Base-by-base conservation (phyloP, 2,797 vertebrate genomes). In the Pipistrellus kuhlii region DNA sequence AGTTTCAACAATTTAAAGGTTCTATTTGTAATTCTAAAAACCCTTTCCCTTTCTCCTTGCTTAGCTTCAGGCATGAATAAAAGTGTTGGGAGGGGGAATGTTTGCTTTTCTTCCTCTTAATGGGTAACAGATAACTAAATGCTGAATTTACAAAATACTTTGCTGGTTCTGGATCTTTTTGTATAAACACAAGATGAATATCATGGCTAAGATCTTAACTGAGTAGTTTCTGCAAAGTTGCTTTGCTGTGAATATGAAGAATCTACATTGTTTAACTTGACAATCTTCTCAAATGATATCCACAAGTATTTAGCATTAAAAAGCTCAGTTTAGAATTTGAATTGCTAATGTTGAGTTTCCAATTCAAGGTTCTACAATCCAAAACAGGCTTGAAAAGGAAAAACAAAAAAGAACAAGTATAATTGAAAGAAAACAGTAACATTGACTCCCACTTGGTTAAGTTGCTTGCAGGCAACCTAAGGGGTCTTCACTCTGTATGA, bases 1-100 rank as follows among this genome's bases (percentile, higher is more conserved):
- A 98, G 94, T 97, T 98, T 98, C 96, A 97, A 97, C 96, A 97
- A 97, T 98, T 98, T 98, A 97, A 98, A 98, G 94, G 95, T 98
- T 98, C 86, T 98, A 95, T 98, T 98, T 98, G 97, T 98, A 98
- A 98, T 98, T 98, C 96, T 97, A 97, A 98, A 98, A 96, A 77
- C 41, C 69, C 96, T 97, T 97, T 97, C 87, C 89, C 44, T 96
- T 98, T 97, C 90, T 97, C 59, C 59, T 97, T 97, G 93, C 94
- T 98, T 98, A 97, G 97, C 97, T 97, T 1, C 2, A 88, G 97
- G 98, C 97, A 94, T 97, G 97, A 98, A 98, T 98, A 96, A 96
- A 97, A 97, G 87, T 95, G 46, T 90, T 93, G 57, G 95, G 94
- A 81, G 94, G 94, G 76, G 18, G 11, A 82, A 86, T 97, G 72